Evolutionary conservation across 2,888 invertebrate genomes (phyloP), one percentile per base, ranked within the genome.

Genomic region (Alloscopus bannaensis): DNA sequence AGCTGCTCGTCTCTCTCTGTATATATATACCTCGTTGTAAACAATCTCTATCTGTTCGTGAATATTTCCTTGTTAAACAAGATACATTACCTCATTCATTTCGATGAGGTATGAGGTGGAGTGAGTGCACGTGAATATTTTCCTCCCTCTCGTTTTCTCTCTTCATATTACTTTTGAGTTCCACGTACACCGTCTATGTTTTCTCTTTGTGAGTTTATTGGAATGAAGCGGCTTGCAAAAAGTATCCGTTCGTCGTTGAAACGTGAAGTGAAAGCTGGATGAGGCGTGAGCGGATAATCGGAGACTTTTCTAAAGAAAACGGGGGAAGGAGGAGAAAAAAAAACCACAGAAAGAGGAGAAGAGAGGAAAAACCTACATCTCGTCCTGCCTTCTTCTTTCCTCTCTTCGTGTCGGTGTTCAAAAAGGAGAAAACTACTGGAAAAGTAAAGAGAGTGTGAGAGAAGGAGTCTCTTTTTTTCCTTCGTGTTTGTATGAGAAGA

Each of bases 241-340:
- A 47, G 52, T 20, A 24, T 29, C 45, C 59, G 69, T 70, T 69
- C 52, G 60, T 57, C 55, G 81, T 71, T 71, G 75, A 75, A 64
- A 81, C 81, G 81, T 81, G 81, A 70, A 24, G 47, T 68, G 81
- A 80, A 82, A 80, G 62, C 66, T 68, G 69, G 77, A 82, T 82
- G 72, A 75, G 81, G 65, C 71, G 45, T 60, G 64, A 65, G 69
- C 55, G 77, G 77, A 77, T 77, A 77, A 77, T 77, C 77, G 77
- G 77, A 22, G 52, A 52, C 55, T n/a, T n/a, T n/a, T n/a, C n/a
- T n/a, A 59, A 28, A 45, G 31, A 59, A 59, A 36, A 50, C 59
- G 60, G 20, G n/a, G 3, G 42, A 26, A 36, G 22, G 29, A 18
- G 24, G 31, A 26, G 55, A 26, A 55, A 57, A 57, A 20, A 57